These are phyloP conservation scores for Phallusia fumigata DNA, from an alignment of 23 tunicate genomes.

Conservation along the genomic window DNA sequence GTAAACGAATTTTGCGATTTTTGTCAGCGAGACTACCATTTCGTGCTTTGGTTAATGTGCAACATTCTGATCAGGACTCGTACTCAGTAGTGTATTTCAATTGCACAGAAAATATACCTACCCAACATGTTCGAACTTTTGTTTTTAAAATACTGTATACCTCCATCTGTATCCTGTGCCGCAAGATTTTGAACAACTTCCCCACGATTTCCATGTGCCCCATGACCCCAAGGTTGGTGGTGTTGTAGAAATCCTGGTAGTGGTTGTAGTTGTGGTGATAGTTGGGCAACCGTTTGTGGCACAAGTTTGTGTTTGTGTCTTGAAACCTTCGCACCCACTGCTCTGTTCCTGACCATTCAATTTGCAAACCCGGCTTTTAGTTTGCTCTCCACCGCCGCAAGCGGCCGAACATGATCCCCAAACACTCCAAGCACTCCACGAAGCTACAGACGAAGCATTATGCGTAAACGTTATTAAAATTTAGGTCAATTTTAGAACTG, in stretches of 20 bases:
- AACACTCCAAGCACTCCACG: slow-evolving; percentile 23
- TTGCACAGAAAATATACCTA: too few species aligned
- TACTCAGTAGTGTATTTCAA: too few species aligned
- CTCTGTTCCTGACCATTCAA: background rate
- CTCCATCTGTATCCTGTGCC: slow-evolving; percentile 51
- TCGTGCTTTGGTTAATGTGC: too few species aligned
- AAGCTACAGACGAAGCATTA: background rate
- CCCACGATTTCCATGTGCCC: slow-evolving; percentile 48
- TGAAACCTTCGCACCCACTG: background rate
- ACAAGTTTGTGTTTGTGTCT: background rate
- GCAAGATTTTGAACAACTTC: slow-evolving; percentile 29
- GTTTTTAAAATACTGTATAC: background rate
- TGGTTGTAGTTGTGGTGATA: background rate
- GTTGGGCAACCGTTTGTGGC: background rate
- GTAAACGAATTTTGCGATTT: too few species aligned
- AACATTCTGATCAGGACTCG: too few species aligned
- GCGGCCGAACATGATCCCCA: slow-evolving; percentile 34
- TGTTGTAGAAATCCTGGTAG: slow-evolving; percentile 4
- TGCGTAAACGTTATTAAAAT: too few species aligned
- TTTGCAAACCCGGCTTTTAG: slow-evolving; percentile 5
- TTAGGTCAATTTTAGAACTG: too few species aligned
- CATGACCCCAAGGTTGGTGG: background rate
- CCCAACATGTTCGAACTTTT: too few species aligned
- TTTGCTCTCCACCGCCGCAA: slow-evolving; percentile 28
- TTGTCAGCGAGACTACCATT: too few species aligned